A percentile compares a stretch with the other conserved stretches of the same genome.
phyloP scores from a whole-genome alignment of 2,888 invertebrate species.

The Ephialtes manifestator region DNA sequence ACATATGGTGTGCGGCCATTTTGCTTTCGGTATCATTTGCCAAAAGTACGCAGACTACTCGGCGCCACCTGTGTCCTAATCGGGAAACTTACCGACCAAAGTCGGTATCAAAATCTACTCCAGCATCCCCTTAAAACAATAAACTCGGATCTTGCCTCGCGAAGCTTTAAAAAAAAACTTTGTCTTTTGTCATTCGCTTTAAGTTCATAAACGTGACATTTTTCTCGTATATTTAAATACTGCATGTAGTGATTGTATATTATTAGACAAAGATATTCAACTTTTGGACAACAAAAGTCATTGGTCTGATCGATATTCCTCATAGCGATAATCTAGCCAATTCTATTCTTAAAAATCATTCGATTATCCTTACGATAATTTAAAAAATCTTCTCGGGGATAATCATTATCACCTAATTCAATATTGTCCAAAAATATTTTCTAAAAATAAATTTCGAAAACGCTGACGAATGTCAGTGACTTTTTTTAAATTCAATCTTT shows the following conservation, averaged over 20 bases:
- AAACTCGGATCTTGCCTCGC: constrained; percentile 3
- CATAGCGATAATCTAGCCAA: background rate
- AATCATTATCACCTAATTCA: no score
- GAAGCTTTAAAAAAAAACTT: background rate
- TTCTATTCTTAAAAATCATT: background rate
- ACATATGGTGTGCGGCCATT: no score
- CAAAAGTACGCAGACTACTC: no score
- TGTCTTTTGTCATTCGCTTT: constrained; percentile 5
- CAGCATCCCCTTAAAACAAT: no score
- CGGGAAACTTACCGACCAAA: no score
- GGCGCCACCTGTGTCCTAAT: no score
- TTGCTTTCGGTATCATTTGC: no score
- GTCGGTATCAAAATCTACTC: no score
- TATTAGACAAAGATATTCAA: background rate
- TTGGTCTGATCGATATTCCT: background rate
- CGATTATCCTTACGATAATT: background rate
- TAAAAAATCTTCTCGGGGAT: no score
- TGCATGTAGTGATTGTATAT: constrained; percentile 17
- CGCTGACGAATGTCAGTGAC: background rate
- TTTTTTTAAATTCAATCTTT: background rate
- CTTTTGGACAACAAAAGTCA: background rate
- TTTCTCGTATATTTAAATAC: constrained; percentile 30
- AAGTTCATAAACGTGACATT: background rate
- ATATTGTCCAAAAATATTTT: no score
- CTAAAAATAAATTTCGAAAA: no score